Evolutionary conservation across 1,140 invertebrate genomes (phyloP).

Genomic region (Saccostrea glomerata): DNA sequence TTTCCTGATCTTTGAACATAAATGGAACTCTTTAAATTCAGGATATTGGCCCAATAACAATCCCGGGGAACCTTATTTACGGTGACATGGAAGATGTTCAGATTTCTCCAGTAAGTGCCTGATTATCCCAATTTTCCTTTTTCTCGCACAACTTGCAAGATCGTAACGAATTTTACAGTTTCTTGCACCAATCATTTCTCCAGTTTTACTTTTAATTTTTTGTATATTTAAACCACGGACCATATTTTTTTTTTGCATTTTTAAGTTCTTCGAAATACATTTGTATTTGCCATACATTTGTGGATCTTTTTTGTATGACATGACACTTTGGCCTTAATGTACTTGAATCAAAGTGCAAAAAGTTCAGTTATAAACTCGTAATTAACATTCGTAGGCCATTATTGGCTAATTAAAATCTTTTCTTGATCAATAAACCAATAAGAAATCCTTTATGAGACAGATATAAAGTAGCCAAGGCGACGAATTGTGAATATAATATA

Average conservation of each 20-base stretch:
- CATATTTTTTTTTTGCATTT: no score
- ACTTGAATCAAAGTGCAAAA: neutral
- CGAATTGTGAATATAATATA: neutral
- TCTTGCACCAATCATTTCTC: no score
- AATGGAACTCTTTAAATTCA: conserved; percentile 18
- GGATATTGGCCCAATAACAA: conserved; percentile 18
- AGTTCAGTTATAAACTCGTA: neutral
- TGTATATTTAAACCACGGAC: no score
- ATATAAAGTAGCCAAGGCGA: neutral
- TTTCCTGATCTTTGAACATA: neutral
- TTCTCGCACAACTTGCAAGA: neutral
- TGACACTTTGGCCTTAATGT: no score
- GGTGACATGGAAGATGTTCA: neutral
- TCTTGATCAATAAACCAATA: neutral
- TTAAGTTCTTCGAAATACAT: no score
- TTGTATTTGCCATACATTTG: no score
- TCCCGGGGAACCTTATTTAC: neutral
- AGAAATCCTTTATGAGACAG: neutral
- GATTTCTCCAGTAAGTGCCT: neutral
- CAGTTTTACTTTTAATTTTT: no score
- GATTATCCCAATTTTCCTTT: neutral
- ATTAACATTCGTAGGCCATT: neutral
- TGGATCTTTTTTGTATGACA: no score
- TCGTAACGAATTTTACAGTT: no score
- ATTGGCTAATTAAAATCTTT: neutral